Evolutionary conservation across 2,113 vertebrate species (phyloP).

Genomic region (Platichthys stellatus): DNA sequence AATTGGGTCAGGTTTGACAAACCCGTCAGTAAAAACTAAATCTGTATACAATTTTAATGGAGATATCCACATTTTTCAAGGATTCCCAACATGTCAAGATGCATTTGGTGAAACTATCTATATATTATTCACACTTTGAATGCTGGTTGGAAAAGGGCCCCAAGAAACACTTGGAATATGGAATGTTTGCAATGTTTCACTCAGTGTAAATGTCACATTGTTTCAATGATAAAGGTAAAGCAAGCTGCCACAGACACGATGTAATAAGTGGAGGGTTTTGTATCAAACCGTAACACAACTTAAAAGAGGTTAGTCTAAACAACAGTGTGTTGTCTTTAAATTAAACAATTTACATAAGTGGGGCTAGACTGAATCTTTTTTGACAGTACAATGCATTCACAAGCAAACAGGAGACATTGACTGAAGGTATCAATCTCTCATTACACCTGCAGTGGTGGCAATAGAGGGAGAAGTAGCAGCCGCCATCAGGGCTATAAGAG

Average conservation of each 20-base stretch:
- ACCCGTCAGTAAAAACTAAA: background rate
- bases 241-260: too few species aligned
- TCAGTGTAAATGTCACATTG: too few species aligned
- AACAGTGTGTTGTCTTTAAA: background rate
- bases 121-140: too few species aligned
- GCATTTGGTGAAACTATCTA: too few species aligned
- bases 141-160: too few species aligned
- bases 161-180: too few species aligned
- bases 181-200: too few species aligned
- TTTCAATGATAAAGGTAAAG: too few species aligned
- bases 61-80: too few species aligned
- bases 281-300: too few species aligned
- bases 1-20: background rate
- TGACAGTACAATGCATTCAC: conserved; percentile 8
- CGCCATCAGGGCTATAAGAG: conserved; percentile 22
- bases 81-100: too few species aligned
- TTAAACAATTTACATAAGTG: background rate
- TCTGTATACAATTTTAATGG: background rate
- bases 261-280: too few species aligned
- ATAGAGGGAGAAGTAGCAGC: conserved; percentile 3
- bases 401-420: conserved; percentile 15
- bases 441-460: conserved; percentile 11
- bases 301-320: background rate
- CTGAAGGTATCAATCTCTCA: conserved; percentile 26
- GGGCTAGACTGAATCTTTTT: background rate